A percentile compares a stretch with the other conserved stretches of the same genome.
These are phyloP conservation scores for Macrophya annulata DNA, from an alignment of 2,888 invertebrate genomes.

Conservation along the genomic window DNA sequence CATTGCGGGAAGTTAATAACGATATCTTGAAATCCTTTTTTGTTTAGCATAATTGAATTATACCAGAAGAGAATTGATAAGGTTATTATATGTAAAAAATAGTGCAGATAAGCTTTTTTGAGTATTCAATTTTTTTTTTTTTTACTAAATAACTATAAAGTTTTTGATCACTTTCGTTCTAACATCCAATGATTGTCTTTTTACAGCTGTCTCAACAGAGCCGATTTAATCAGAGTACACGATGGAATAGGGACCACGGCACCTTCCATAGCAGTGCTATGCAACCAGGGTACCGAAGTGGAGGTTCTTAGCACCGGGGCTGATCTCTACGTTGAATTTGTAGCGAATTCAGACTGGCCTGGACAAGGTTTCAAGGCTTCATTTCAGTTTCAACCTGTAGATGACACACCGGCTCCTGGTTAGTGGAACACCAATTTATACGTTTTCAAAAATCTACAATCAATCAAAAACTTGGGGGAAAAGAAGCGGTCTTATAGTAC, in stretches of 20 bases:
- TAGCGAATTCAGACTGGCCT: conserved; percentile 90
- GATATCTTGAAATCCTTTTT: too few species aligned
- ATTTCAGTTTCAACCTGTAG: conserved; percentile 87
- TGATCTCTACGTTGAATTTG: conserved; percentile 91
- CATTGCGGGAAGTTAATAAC: too few species aligned
- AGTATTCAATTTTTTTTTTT: not conserved
- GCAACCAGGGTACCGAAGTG: conserved; percentile 89
- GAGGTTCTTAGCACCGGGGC: conserved; percentile 93
- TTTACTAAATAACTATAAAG: not conserved
- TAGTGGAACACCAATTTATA: not conserved
- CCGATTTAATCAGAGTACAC: conserved; percentile 92
- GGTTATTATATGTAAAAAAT: too few species aligned
- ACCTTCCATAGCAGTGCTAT: conserved; percentile 91
- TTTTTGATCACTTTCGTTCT: not conserved
- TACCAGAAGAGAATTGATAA: too few species aligned
- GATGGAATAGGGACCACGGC: conserved; percentile 89
- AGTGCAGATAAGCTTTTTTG: too few species aligned
- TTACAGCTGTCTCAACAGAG: conserved; percentile 90
- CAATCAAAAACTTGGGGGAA: not conserved
- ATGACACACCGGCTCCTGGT: conserved; percentile 76
- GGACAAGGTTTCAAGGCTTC: conserved; percentile 90
- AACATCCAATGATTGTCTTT: not conserved
- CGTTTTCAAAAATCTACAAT: not conserved
- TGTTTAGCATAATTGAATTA: too few species aligned
- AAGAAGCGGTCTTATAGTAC: too few species aligned